A percentile compares a stretch with the other conserved stretches of the same genome.
phyloP scores from a whole-genome alignment of 2,797 vertebrate species.

The Parambassis ranga region DNA sequence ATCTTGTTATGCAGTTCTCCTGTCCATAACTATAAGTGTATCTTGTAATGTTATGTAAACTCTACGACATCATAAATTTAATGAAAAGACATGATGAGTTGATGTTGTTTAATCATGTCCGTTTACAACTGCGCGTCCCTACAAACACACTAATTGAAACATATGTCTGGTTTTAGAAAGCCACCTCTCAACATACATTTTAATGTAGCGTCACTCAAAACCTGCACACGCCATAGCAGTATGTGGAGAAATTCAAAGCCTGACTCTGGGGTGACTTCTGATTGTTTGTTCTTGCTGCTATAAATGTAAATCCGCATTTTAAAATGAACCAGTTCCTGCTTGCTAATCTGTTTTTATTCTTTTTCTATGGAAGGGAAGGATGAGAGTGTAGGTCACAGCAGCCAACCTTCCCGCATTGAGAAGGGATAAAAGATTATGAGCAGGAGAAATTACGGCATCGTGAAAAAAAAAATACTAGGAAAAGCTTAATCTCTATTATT shows the following conservation, averaged over 20 bases:
- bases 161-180: too few relatives aligned
- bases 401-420: conserved; percentile 47
- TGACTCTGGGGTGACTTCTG: not conserved
- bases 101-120: too few relatives aligned
- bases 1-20: not conserved
- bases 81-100: too few relatives aligned
- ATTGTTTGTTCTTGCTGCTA: conserved; percentile 4
- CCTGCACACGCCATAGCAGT: not conserved
- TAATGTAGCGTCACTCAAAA: too few relatives aligned
- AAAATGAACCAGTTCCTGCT: conserved; percentile 23
- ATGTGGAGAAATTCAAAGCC: not conserved
- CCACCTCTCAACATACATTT: too few relatives aligned
- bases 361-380: conserved; percentile 20
- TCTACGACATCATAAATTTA: too few relatives aligned
- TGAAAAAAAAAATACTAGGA: conserved; percentile 27
- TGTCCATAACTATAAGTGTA: too few relatives aligned
- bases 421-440: conserved; percentile 63
- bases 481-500: conserved; percentile 73
- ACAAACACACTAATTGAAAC: too few relatives aligned
- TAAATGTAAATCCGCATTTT: conserved; percentile 32
- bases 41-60: too few relatives aligned
- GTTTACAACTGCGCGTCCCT: too few relatives aligned
- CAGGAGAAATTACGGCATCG: conserved; percentile 59
- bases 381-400: conserved; percentile 53
- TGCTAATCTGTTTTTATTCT: conserved; percentile 43